Conservation (phyloP, 2,888 invertebrate species). For the Ormyrus nitidulus region DNA sequence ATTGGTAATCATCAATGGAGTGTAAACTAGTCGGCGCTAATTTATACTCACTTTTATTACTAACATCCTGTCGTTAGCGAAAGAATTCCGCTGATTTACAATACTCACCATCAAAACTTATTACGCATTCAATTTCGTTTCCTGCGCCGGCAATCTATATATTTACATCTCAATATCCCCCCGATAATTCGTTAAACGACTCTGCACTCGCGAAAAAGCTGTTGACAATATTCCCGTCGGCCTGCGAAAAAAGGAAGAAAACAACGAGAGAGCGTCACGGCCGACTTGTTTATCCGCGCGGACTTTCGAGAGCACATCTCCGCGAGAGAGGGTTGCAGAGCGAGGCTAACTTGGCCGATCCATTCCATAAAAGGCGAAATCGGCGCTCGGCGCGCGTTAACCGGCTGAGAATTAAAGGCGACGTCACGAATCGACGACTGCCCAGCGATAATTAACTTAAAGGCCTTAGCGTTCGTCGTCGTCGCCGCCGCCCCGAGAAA, state of each 20-base stretch:
- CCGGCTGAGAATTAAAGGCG: slow-evolving; percentile 6
- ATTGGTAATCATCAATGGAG: slow-evolving; percentile 12
- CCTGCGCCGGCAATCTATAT: too few relatives aligned
- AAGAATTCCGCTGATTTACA: too few relatives aligned
- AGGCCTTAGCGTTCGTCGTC: slow-evolving; percentile 23
- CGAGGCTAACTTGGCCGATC: too few relatives aligned
- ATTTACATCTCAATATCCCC: too few relatives aligned
- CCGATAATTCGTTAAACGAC: too few relatives aligned
- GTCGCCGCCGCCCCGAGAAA: not conserved
- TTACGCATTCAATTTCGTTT: too few relatives aligned
- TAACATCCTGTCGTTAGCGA: not conserved
- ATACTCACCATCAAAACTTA: too few relatives aligned
- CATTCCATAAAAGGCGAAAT: slow-evolving; percentile 40
- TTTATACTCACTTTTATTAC: not conserved
- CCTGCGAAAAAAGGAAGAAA: not conserved
- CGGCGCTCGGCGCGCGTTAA: not conserved
- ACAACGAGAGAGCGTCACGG: not conserved
- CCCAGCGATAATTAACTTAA: slow-evolving; percentile 40
- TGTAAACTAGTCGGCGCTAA: slow-evolving; percentile 4
- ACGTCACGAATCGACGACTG: slow-evolving; percentile 16
- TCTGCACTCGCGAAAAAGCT: too few relatives aligned
- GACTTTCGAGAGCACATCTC: too few relatives aligned
- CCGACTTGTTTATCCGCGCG: too few relatives aligned
- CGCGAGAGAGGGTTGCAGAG: too few relatives aligned
- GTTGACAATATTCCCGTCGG: not conserved